Evolutionary conservation across 64 coral and sea anemone genomes (phyloP).

Genomic region (Porites australiensis): DNA sequence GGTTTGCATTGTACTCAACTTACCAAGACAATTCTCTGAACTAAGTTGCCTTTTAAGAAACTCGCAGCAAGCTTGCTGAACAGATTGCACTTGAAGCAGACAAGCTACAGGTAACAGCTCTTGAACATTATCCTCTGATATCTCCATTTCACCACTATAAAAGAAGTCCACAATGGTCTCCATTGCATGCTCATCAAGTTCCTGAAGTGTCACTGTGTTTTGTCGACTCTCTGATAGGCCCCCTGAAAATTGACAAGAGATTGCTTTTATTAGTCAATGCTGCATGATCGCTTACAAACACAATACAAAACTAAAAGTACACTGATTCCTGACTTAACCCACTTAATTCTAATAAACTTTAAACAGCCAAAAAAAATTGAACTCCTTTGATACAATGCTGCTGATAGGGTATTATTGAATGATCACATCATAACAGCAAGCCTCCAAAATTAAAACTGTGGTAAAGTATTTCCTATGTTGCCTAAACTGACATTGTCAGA

Average conservation of each 20-base stretch:
- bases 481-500: too few relatives aligned
- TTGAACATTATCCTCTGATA: slow-evolving; percentile 93
- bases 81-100: slow-evolving; percentile 92
- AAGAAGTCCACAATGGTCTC: slow-evolving; percentile 93
- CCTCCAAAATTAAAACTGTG: too few relatives aligned
- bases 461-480: too few relatives aligned
- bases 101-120: slow-evolving; percentile 91
- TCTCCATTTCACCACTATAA: slow-evolving; percentile 88
- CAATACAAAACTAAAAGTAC: too few relatives aligned
- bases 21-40: slow-evolving; percentile 97
- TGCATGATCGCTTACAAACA: background rate
- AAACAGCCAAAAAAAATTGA: too few relatives aligned
- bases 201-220: slow-evolving; percentile 84
- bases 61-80: slow-evolving; percentile 95
- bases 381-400: too few relatives aligned
- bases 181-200: slow-evolving; percentile 82
- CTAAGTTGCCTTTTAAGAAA: slow-evolving; percentile 94
- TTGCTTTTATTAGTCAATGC: background rate
- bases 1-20: background rate
- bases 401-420: too few relatives aligned
- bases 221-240: slow-evolving; percentile 89
- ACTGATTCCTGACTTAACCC: too few relatives aligned
- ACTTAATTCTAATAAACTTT: too few relatives aligned
- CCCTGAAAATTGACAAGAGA: slow-evolving; percentile 44
- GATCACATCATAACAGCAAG: too few relatives aligned